Base-by-base conservation (phyloP, 1,140 invertebrate species). In the Temnothorax nylanderi region DNA sequence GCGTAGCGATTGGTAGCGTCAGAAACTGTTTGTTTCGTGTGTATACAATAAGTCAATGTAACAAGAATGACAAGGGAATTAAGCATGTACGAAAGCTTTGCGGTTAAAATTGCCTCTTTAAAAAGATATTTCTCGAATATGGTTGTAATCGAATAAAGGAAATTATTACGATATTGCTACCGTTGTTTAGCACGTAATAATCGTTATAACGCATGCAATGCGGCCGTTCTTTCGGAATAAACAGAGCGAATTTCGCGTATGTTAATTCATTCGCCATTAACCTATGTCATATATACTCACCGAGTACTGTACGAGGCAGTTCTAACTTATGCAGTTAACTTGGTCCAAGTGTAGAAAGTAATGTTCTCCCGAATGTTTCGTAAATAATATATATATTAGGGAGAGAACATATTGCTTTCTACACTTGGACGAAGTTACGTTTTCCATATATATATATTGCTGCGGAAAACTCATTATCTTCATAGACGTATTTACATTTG, bases 291-390 rank as follows among this genome's bases (percentile, higher is more conserved):
- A 34, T 37, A 34, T 41, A 58, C 41, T 37, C 13, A 41, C 54
- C 3, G 32, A 56, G 0, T 41, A 16, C 16, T 72, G 58, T 75
- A 56, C 2, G 34, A 60, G 34, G 18, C 13, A 41, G 11, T 56
- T 75, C 41, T 10, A 74, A 74, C 56, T 74, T 56, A 54, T 26
- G 34, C 7, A 75, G 11, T 75, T 51, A 54, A 56, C 5, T 41
- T 56, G 0, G 2, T 21, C 0, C 26, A 37, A 74, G 3, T 21
- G 13, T 3, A 56, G 18, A 37, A 37, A 75, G 34, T 2, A 51
- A 54, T 41, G 1, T 75, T 34, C 32, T 74, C 18, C 0, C 0
- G 4, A 37, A 56, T 8, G 11, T 37, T 34, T 26, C 0, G 26
- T 26, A 26, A 26, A 26, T 26, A 26, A 26, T 26, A 26, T 26